Percentiles rank a stretch among this genome's conserved stretches.
These are phyloP conservation scores for Okamejei kenojei DNA, from an alignment of 2,797 vertebrate species.

Conservation along the genomic window DNA sequence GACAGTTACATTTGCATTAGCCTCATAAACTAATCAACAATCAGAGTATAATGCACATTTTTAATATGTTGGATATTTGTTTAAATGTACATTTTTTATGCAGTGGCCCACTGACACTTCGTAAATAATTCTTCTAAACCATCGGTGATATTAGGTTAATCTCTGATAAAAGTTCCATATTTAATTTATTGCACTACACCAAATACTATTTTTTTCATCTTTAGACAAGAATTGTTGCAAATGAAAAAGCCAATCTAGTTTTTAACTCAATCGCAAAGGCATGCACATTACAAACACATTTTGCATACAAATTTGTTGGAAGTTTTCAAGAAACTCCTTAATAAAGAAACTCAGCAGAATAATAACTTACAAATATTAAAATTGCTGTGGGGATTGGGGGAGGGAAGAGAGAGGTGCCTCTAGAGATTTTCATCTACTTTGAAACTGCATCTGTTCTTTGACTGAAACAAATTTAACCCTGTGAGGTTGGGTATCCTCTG, in stretches of 20 bases:
- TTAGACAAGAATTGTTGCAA: not conserved
- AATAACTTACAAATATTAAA: slow-evolving; percentile 37
- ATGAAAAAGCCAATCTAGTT: not conserved
- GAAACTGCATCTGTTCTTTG: slow-evolving; percentile 25
- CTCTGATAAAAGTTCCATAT: not conserved
- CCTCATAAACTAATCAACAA: slow-evolving; percentile 99
- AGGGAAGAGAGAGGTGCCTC: slow-evolving; percentile 26
- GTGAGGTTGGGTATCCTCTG: not conserved
- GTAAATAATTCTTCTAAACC: not conserved
- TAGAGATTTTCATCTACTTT: slow-evolving; percentile 32
- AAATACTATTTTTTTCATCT: not conserved
- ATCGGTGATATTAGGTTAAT: slow-evolving; percentile 6
- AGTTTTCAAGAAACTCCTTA: slow-evolving; percentile 23
- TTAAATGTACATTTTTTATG: slow-evolving; percentile 84
- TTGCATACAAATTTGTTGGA: slow-evolving; percentile 26
- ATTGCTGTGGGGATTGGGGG: slow-evolving; percentile 30
- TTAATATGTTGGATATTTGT: slow-evolving; percentile 81
- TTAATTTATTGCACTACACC: not conserved
- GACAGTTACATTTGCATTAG: slow-evolving; percentile 99
- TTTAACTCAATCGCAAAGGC: not conserved
- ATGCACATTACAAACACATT: not conserved
- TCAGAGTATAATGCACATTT: slow-evolving; percentile 95
- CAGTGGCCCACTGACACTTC: not conserved
- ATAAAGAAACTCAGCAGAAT: slow-evolving; percentile 20
- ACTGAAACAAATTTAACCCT: slow-evolving; percentile 30